These are phyloP conservation scores for Holcopasites calliopsidis DNA, from an alignment of 1,140 invertebrate genomes.

Conservation along the genomic window DNA sequence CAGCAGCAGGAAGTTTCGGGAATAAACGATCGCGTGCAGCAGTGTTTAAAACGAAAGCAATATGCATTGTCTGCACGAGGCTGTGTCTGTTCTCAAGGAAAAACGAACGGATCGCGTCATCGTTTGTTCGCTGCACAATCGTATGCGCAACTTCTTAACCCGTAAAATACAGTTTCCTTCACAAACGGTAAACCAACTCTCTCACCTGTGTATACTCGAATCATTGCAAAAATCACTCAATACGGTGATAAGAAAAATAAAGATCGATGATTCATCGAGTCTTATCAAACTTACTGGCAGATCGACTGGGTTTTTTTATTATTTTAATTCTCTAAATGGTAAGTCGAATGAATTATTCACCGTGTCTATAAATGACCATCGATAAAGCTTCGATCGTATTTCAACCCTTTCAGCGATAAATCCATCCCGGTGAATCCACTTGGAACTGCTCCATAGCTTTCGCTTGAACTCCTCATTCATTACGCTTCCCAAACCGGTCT, in stretches of 20 bases:
- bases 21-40: slow-evolving; percentile 34
- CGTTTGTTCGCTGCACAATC: slow-evolving; percentile 8
- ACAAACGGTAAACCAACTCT: neutral
- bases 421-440: neutral
- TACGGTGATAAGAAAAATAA: too few species aligned
- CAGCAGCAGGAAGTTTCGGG: neutral
- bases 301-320: too few species aligned
- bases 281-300: too few species aligned
- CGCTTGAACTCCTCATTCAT: neutral
- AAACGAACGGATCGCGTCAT: slow-evolving; percentile 55
- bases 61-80: slow-evolving; percentile 60
- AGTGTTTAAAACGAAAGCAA: slow-evolving; percentile 46
- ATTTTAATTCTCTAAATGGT: neutral
- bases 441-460: neutral
- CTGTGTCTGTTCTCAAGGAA: slow-evolving; percentile 55
- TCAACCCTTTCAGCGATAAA: neutral
- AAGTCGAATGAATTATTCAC: neutral
- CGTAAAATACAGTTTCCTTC: neutral
- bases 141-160: slow-evolving; percentile 19
- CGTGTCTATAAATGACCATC: neutral
- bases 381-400: neutral
- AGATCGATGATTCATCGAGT: too few species aligned
- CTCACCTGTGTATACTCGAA: too few species aligned
- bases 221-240: too few species aligned
- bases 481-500: neutral